phyloP scores from a whole-genome alignment of 2,113 vertebrate genomes.

The Hippocampus mohnikei region DNA sequence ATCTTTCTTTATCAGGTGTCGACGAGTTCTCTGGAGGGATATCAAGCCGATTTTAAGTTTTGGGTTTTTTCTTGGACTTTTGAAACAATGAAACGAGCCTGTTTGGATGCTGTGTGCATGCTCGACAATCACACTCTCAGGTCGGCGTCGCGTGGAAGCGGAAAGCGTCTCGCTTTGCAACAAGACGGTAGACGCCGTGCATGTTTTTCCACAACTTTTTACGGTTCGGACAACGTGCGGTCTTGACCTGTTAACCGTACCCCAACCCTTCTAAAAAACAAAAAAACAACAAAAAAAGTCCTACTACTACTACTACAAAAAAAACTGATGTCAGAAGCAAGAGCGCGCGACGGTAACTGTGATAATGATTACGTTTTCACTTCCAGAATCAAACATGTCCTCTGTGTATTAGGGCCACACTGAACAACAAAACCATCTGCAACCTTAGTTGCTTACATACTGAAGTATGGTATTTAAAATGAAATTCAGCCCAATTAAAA shows the following conservation, averaged over 20 bases:
- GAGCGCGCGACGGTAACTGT: neutral
- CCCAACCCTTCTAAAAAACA: conserved; percentile 42
- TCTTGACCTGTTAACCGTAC: conserved; percentile 24
- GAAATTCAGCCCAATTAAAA: too few relatives aligned
- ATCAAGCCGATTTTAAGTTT: neutral
- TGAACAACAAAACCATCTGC: neutral
- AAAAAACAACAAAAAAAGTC: too few relatives aligned
- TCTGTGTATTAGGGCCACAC: neutral
- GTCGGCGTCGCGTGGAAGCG: conserved; percentile 39
- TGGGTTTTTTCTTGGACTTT: neutral
- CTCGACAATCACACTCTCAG: conserved; percentile 75
- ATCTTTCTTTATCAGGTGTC: neutral
- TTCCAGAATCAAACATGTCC: conserved; percentile 12
- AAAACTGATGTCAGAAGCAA: conserved; percentile 63
- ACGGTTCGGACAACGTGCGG: conserved; percentile 6
- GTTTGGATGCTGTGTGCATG: conserved; percentile 65
- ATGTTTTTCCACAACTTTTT: conserved; percentile 38
- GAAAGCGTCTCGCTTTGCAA: conserved; percentile 39
- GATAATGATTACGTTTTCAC: neutral
- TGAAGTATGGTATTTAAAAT: too few relatives aligned
- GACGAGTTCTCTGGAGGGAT: neutral
- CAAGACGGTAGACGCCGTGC: conserved; percentile 47
- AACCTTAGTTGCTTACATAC: too few relatives aligned
- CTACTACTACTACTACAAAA: conserved; percentile 21
- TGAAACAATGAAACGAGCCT: conserved; percentile 27